phyloP scores from a whole-genome alignment of 1,140 invertebrate species.

The Zaprionus ghesquierei region DNA sequence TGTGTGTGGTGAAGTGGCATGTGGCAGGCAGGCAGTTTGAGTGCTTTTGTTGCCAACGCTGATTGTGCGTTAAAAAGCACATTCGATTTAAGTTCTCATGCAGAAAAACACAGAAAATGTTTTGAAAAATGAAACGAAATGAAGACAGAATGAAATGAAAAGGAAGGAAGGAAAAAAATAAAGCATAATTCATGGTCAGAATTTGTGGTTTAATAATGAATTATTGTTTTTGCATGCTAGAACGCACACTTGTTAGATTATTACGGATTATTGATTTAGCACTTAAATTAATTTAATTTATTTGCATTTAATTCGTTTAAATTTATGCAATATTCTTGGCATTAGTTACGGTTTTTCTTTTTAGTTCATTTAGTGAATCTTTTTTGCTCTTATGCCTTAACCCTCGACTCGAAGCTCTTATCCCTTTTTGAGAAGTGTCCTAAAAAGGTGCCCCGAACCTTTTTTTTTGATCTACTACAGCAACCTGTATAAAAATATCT shows the following conservation, averaged over 20 bases:
- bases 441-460: background rate
- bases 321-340: background rate
- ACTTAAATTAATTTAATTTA: background rate
- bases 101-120: background rate
- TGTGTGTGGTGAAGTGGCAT: background rate
- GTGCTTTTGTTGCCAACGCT: conserved; percentile 16
- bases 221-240: background rate
- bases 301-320: background rate
- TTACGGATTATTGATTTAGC: background rate
- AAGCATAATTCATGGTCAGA: background rate
- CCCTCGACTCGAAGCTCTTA: background rate
- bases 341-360: background rate
- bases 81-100: background rate
- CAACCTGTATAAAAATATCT: conserved; percentile 16
- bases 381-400: background rate
- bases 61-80: conserved; percentile 3
- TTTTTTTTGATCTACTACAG: background rate
- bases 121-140: background rate
- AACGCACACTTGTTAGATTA: background rate
- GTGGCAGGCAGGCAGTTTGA: background rate
- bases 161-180: background rate
- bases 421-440: background rate
- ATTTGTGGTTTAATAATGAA: background rate
- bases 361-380: background rate
- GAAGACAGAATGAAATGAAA: background rate